Conservation (phyloP, 2,797 vertebrate species). For the Paguma larvata region DNA sequence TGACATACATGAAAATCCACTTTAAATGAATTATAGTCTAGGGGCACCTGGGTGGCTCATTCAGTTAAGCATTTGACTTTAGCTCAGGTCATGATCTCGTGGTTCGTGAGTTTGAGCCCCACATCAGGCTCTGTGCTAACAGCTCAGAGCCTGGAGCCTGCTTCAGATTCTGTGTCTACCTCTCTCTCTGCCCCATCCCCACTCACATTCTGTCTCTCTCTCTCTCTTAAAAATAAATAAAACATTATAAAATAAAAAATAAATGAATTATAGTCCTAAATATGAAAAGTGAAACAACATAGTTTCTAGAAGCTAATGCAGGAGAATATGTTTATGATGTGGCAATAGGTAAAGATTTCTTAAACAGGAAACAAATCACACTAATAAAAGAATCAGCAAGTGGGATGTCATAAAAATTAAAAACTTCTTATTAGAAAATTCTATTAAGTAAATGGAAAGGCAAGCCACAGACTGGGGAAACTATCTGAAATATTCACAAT, state of each 20-base stretch:
- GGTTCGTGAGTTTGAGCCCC: no score
- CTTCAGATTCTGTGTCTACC: no score
- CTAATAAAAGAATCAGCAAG: neutral
- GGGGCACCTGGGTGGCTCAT: no score
- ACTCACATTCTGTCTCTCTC: no score
- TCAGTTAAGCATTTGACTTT: no score
- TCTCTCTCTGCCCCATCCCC: no score
- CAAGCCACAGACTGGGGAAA: neutral
- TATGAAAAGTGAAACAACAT: neutral
- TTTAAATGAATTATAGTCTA: neutral
- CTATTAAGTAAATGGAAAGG: slow-evolving; percentile 29
- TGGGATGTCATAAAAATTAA: neutral
- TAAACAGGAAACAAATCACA: neutral
- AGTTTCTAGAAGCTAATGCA: neutral
- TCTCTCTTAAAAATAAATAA: no score
- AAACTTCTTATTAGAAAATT: slow-evolving; percentile 21
- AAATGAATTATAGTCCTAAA: neutral
- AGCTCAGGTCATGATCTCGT: no score
- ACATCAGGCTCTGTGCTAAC: no score
- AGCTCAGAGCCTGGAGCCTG: no score
- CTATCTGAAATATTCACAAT: neutral
- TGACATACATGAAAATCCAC: neutral
- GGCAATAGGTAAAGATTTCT: neutral
- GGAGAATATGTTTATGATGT: neutral
- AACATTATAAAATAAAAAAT: no score